Conservation (phyloP, 2,797 vertebrate genomes). For the Telmatherina bonti region DNA sequence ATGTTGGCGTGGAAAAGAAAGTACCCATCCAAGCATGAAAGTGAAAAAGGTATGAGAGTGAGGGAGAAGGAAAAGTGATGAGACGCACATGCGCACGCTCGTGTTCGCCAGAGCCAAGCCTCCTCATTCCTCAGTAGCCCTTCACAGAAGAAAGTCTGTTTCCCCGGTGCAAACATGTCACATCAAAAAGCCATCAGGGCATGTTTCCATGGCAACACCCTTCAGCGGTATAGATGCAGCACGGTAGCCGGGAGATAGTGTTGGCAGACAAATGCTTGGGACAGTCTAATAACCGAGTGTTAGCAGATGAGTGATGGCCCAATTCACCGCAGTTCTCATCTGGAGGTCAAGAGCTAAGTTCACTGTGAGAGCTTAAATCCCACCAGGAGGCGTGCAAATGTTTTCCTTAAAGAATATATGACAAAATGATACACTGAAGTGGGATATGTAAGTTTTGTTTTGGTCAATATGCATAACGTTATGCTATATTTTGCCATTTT, state of each 20-base stretch:
- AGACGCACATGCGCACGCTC: constrained; percentile 32
- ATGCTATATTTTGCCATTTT: neutral
- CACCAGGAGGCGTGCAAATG: constrained; percentile 36
- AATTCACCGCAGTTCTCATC: constrained; percentile 54
- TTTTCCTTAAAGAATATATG: constrained; percentile 22
- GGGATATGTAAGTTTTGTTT: neutral
- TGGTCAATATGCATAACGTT: neutral
- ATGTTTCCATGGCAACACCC: constrained; percentile 68
- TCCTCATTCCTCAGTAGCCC: constrained; percentile 62
- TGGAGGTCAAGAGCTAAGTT: constrained; percentile 65
- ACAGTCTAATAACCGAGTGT: constrained; percentile 63
- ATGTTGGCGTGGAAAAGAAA: constrained; percentile 67
- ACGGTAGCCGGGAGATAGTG: constrained; percentile 45
- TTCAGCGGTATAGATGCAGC: constrained; percentile 58
- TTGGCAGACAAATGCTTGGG: constrained; percentile 59
- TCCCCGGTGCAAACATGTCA: constrained; percentile 55
- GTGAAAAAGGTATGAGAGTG: constrained; percentile 63
- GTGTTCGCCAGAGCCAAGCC: constrained; percentile 47
- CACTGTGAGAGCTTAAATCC: constrained; percentile 33
- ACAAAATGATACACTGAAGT: neutral
- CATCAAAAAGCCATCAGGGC: constrained; percentile 67
- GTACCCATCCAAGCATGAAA: constrained; percentile 64
- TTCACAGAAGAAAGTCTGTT: constrained; percentile 72
- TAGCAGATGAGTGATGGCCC: constrained; percentile 74
- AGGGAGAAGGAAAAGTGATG: constrained; percentile 20